A percentile compares a stretch with the other conserved stretches of the same genome.
Conservation (phyloP, 2,888 invertebrate genomes). For the Rhagophthalmus giganteus region DNA sequence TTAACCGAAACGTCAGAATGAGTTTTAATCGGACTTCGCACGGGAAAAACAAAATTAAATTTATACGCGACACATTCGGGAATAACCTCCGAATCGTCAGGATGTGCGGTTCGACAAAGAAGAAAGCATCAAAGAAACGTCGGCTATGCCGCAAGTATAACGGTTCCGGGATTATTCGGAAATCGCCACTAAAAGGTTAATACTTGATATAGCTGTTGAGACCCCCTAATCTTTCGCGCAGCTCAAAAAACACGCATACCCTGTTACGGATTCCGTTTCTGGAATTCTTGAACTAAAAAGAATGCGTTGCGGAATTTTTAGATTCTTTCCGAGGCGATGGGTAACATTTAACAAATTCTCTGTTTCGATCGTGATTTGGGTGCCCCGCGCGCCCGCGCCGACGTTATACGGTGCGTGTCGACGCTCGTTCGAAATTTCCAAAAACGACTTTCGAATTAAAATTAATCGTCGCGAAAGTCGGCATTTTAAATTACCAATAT, state of each 20-base stretch:
- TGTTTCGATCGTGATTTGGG: too few relatives aligned
- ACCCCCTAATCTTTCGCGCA: conserved; percentile 12
- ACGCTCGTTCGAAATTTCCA: too few relatives aligned
- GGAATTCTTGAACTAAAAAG: conserved; percentile 7
- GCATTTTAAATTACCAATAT: too few relatives aligned
- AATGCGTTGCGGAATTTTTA: conserved; percentile 14
- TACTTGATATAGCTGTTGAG: conserved; percentile 20
- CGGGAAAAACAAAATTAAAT: conserved; percentile 1
- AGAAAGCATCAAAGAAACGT: neutral
- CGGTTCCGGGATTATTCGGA: conserved; percentile 17
- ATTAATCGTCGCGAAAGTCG: too few relatives aligned
- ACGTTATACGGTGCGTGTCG: too few relatives aligned
- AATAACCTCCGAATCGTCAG: too few relatives aligned
- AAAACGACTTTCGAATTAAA: too few relatives aligned
- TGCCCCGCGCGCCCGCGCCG: too few relatives aligned
- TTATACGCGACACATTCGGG: too few relatives aligned
- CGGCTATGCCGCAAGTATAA: conserved; percentile 13
- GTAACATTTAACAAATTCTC: too few relatives aligned
- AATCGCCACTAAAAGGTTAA: conserved; percentile 24
- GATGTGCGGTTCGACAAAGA: neutral
- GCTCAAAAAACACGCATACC: conserved; percentile 22
- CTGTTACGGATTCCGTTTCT: conserved; percentile 20
- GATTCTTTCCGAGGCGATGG: conserved; percentile 5
- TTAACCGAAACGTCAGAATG: conserved; percentile 17
- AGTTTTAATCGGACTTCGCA: conserved; percentile 18